Evolutionary conservation across 2,113 vertebrate genomes (phyloP), one percentile per base, ranked within the genome.

Genomic region (Lucifuga dentata): DNA sequence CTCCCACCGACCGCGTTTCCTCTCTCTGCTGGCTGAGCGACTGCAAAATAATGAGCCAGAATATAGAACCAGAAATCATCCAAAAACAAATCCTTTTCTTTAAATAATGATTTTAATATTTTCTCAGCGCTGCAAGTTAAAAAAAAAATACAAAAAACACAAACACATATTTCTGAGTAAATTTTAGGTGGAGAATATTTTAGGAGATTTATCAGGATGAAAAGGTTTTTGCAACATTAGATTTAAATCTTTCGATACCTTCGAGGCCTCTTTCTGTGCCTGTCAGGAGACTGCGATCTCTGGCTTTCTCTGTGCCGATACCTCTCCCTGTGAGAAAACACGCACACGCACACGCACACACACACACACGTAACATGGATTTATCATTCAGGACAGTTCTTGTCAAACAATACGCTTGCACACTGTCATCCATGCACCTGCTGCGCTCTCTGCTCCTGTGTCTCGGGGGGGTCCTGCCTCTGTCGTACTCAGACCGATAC

Each of bases 1-100:
- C 20, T 98, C 97, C 96, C 95, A 96, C 4, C 96, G 94, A 0
- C 93, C 87, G 10, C 95, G 95, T 55, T 98, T 99, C 64, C 93
- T 92, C 67, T 98, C 96, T 81, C 95, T 92, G 83, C 96, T 97
- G 5, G 90, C 83, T 3, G 98, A 99, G 0, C 92, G 94, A 62
- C 93, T 96, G 81, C 51, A 68, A 5, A 2, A 20, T 13, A 11
- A n/a, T n/a, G n/a, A n/a, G n/a, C n/a, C n/a, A n/a, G n/a, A n/a
- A n/a, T n/a, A n/a, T n/a, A n/a, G n/a, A n/a, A n/a, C n/a, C n/a
- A n/a, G n/a, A n/a, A n/a, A n/a, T n/a, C n/a, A n/a, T n/a, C n/a
- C n/a, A n/a, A n/a, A n/a, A n/a, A n/a, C n/a, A n/a, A n/a, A n/a
- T n/a, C n/a, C n/a, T n/a, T n/a, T n/a, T n/a, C n/a, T n/a, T n/a